phyloP scores from a whole-genome alignment of 2,888 invertebrate species.

The Parnassius smintheus region DNA sequence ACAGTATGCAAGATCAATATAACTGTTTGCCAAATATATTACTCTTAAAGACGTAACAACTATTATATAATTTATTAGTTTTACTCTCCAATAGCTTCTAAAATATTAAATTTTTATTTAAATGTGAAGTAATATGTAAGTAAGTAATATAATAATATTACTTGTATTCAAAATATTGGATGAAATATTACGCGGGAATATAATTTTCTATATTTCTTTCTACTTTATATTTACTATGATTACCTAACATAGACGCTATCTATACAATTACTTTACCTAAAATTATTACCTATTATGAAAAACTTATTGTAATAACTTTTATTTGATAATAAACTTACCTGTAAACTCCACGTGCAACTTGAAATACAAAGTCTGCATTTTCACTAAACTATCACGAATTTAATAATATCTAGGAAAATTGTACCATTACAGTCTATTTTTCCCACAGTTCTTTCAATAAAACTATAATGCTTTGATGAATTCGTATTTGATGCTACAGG shows the following conservation, averaged over 20 bases:
- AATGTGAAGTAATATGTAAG: no score
- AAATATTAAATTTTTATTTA: no score
- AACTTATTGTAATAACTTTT: not conserved
- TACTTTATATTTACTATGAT: not conserved
- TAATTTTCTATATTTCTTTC: not conserved
- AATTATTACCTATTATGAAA: not conserved
- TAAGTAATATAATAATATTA: no score
- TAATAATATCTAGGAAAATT: constrained; percentile 2
- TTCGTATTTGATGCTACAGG: constrained; percentile 42
- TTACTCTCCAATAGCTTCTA: no score
- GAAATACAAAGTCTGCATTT: constrained; percentile 27
- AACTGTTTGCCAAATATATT: no score
- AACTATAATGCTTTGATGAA: constrained; percentile 31
- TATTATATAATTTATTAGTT: no score
- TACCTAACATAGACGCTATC: not conserved
- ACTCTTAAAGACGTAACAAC: no score
- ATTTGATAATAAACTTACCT: constrained; percentile 17
- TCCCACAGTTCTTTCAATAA: constrained; percentile 3
- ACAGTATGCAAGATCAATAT: no score
- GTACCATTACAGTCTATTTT: not conserved
- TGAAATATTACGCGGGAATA: constrained; percentile 10
- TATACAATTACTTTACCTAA: not conserved
- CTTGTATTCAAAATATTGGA: not conserved
- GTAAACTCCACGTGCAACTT: constrained; percentile 24
- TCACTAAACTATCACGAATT: constrained; percentile 28